phyloP scores from a whole-genome alignment of 1,140 invertebrate genomes.

The Cydia amplana region DNA sequence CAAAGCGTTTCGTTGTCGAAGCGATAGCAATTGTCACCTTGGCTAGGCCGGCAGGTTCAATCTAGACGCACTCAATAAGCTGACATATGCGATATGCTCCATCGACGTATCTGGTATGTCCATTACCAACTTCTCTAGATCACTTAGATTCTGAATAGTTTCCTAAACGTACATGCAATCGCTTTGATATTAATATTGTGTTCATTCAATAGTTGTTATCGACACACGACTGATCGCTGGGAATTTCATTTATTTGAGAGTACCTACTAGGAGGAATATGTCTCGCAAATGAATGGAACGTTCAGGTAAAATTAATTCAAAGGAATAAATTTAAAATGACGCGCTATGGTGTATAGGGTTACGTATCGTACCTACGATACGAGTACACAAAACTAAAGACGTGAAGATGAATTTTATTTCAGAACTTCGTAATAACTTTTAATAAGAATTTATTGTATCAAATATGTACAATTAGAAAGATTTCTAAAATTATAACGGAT shows the following conservation, averaged over 20 bases:
- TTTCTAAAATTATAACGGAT: slow-evolving; percentile 7
- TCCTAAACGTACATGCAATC: neutral
- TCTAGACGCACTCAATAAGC: no score
- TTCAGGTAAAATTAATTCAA: no score
- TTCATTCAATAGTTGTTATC: neutral
- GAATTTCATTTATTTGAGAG: neutral
- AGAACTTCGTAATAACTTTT: neutral
- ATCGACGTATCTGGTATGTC: neutral
- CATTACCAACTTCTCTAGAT: neutral
- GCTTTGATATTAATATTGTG: neutral
- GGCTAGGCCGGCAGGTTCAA: no score
- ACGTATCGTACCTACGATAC: no score
- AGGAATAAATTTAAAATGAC: no score
- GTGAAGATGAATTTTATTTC: neutral
- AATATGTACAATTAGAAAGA: neutral
- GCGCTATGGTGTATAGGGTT: no score
- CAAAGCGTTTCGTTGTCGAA: no score
- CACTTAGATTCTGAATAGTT: neutral
- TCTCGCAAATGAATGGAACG: no score
- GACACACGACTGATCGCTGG: neutral
- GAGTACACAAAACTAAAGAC: neutral
- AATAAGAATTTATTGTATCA: slow-evolving; percentile 8
- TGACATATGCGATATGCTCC: neutral
- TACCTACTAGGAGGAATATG: neutral
- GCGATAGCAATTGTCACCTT: no score